Percentiles rank a stretch among this genome's conserved stretches.
Evolutionary conservation across 53 echinoderm and acorn worm species (phyloP).

Genomic region (Holothuria scabra): DNA sequence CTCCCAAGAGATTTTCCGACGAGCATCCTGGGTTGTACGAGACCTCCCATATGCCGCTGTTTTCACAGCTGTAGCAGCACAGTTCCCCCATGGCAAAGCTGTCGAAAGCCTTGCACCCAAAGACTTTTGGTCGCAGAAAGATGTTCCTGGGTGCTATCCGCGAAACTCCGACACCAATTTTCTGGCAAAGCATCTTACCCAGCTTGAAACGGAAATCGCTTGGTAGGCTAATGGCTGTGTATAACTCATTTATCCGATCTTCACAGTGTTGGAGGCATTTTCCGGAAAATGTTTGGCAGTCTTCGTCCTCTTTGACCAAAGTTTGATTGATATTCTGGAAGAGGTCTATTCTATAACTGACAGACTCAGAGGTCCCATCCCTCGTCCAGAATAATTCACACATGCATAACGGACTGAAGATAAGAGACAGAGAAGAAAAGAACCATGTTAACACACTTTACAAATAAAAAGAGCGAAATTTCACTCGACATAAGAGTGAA

Average conservation of each 20-base stretch:
- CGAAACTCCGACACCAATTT: not conserved
- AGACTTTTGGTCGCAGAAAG: not conserved
- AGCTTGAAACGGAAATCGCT: not conserved
- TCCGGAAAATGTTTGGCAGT: not conserved
- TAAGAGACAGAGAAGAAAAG: too few relatives aligned
- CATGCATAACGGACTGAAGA: not conserved
- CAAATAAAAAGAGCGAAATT: too few relatives aligned
- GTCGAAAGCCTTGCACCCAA: not conserved
- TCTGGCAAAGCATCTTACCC: not conserved
- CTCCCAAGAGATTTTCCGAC: not conserved
- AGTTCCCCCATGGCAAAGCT: not conserved
- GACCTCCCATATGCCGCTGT: not conserved
- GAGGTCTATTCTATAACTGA: not conserved
- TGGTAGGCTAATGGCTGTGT: not conserved
- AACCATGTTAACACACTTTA: too few relatives aligned
- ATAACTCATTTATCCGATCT: not conserved
- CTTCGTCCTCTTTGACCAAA: not conserved
- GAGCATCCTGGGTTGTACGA: constrained; percentile 24
- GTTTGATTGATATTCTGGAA: too few relatives aligned
- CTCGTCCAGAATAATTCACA: constrained; percentile 2
- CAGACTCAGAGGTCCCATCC: not conserved
- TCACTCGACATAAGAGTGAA: too few relatives aligned
- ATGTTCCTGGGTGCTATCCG: not conserved
- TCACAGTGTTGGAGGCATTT: not conserved
- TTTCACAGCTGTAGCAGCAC: constrained; percentile 8